A percentile compares a stretch with the other conserved stretches of the same genome.
These are phyloP conservation scores for Girardinus metallicus DNA, from an alignment of 2,797 vertebrate genomes.

Conservation along the genomic window DNA sequence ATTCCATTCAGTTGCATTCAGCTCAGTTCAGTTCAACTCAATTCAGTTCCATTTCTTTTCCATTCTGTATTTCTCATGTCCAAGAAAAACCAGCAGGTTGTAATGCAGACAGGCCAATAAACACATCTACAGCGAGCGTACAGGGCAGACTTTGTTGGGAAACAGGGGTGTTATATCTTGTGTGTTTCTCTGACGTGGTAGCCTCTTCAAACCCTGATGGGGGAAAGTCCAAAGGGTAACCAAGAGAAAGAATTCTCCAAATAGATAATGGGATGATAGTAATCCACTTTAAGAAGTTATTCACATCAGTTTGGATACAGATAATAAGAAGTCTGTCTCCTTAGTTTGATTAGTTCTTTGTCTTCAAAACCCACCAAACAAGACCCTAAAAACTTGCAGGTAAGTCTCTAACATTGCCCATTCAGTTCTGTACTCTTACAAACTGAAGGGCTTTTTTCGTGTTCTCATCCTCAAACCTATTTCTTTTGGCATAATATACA, in stretches of 20 bases:
- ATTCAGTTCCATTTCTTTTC: background rate
- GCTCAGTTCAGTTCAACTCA: background rate
- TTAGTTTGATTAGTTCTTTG: slow-evolving; percentile 22
- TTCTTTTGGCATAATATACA: slow-evolving; percentile 65
- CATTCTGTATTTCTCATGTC: slow-evolving; percentile 13
- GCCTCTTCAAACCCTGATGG: slow-evolving; percentile 60
- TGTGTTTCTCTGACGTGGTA: slow-evolving; percentile 45
- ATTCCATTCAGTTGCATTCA: background rate
- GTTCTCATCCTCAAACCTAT: slow-evolving; percentile 50
- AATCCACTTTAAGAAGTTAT: slow-evolving; percentile 52
- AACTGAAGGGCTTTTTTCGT: slow-evolving; percentile 7
- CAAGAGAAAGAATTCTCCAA: slow-evolving; percentile 50
- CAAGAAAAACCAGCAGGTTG: slow-evolving; percentile 48
- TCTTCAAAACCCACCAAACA: slow-evolving; percentile 30
- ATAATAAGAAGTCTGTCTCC: slow-evolving; percentile 48
- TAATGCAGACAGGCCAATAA: slow-evolving; percentile 52
- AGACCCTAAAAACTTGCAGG: background rate
- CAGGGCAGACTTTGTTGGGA: slow-evolving; percentile 50
- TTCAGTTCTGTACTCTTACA: background rate
- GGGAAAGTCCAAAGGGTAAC: slow-evolving; percentile 58
- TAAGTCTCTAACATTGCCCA: background rate
- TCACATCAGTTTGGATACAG: slow-evolving; percentile 42
- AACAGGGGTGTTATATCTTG: slow-evolving; percentile 65
- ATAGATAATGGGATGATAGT: slow-evolving; percentile 49
- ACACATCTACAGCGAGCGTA: slow-evolving; percentile 54